A percentile compares a stretch with the other conserved stretches of the same genome.
These are phyloP conservation scores for Danio tinwini DNA, from an alignment of 2,797 vertebrate genomes.

Conservation along the genomic window DNA sequence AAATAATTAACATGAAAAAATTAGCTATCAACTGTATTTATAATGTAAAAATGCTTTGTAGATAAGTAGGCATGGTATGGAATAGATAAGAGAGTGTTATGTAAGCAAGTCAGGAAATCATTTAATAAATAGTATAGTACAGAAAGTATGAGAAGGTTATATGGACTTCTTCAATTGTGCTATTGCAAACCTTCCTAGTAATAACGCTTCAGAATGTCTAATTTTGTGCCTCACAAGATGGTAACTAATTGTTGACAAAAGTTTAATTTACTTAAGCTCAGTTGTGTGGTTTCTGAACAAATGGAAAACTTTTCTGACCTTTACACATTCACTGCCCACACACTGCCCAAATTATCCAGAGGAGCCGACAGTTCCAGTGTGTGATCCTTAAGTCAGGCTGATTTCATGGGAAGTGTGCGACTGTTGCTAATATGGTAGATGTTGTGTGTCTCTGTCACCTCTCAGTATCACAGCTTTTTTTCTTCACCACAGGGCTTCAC, in stretches of 20 bases:
- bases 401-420: background rate
- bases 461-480: conserved; percentile 4
- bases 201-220: background rate
- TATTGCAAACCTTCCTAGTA: background rate
- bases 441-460: conserved; percentile 25
- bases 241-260: background rate
- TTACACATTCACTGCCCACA: background rate
- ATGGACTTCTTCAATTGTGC: background rate
- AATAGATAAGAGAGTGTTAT: too few species aligned
- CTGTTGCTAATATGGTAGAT: conserved; percentile 40
- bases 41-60: too few species aligned
- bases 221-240: background rate
- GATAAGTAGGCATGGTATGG: too few species aligned
- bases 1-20: too few species aligned
- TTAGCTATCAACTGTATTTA: too few species aligned
- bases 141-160: too few species aligned
- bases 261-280: background rate
- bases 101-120: too few species aligned
- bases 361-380: background rate
- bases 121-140: too few species aligned
- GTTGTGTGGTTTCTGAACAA: background rate
- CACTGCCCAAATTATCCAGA: background rate
- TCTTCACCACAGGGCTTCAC: background rate
- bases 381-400: conserved; percentile 17
- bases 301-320: background rate